A percentile compares a stretch with the other conserved stretches of the same genome.
Conservation (phyloP, 2,888 invertebrate species). For the Gisinianus flammeolus region DNA sequence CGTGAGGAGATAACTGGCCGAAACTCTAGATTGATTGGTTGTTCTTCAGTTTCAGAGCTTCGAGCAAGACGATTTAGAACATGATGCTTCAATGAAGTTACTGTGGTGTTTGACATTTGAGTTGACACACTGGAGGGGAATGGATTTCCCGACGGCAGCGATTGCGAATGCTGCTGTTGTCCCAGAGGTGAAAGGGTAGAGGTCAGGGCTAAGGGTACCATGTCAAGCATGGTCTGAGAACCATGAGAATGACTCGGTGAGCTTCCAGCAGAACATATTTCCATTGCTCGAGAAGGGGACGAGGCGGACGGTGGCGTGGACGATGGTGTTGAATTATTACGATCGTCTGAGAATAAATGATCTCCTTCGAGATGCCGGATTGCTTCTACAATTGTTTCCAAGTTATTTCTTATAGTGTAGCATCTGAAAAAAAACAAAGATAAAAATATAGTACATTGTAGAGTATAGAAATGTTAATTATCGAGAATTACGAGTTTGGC, state of each 20-base stretch:
- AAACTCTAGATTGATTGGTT: constrained; percentile 58
- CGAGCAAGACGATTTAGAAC: constrained; percentile 54
- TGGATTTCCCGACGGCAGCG: constrained; percentile 15
- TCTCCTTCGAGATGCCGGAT: constrained; percentile 97
- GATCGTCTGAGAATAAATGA: constrained; percentile 80
- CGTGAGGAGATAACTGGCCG: constrained; percentile 51
- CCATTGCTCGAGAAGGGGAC: constrained; percentile 62
- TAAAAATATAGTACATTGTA: too few species aligned
- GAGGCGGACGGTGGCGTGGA: constrained; percentile 60
- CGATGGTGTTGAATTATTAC: constrained; percentile 49
- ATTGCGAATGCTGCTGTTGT: constrained; percentile 29
- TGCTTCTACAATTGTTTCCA: constrained; percentile 98
- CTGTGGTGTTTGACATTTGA: constrained; percentile 50
- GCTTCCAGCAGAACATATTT: constrained; percentile 43
- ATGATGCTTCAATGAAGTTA: constrained; percentile 56
- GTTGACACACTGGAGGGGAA: constrained; percentile 36
- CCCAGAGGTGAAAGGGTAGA: constrained; percentile 37
- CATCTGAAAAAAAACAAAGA: constrained; percentile 45
- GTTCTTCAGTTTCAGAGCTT: constrained; percentile 52
- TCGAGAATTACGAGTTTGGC: background rate
- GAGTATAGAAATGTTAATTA: too few species aligned
- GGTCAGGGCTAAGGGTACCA: constrained; percentile 47
- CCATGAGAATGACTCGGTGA: constrained; percentile 47
- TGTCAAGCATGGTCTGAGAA: constrained; percentile 44
- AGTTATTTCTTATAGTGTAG: constrained; percentile 84